Evolutionary conservation across 2,797 vertebrate genomes (phyloP), one percentile per base, ranked within the genome.

Genomic region (Alca torda): DNA sequence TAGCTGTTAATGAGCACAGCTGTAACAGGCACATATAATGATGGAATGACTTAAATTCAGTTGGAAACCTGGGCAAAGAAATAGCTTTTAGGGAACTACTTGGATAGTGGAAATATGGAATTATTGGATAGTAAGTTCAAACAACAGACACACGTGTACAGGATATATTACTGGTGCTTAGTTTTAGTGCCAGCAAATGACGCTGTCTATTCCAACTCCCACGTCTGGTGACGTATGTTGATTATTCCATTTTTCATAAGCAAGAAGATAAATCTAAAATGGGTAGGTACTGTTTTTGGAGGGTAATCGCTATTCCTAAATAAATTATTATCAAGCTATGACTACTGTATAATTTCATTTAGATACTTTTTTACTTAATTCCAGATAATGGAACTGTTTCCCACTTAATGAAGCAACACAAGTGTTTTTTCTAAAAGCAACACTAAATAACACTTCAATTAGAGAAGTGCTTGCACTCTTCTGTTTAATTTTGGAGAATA

Each of bases 371-470:
- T 6, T 51, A 89, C 94, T 85, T 75, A 70, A 80, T 78, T 95
- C 69, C 72, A 73, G 60, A 63, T 75, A 83, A 75, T 45, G 45
- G n/a, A 94, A 89, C 56, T 79, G 50, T 94, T 96, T 76, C 35
- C 65, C 89, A 92, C 59, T 89, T 93, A 81, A 85, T 69, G 93
- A 88, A 85, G 92, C 91, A 91, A 75, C 84, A 48, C 79, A 20
- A 53, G 84, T 37, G 83, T 14, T 89, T 96, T 94, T 93, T 87
- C 95, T 95, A 81, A 96, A 95, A 96, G 91, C 69, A 93, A 70
- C 92, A 87, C 86, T 96, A 64, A 97, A 91, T 95, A 96, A 91
- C 69, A 53, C 73, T 97, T 96, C 37, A 95, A 95, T 97, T 96
- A 94, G 97, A 86, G 91, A 82, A 97, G 79, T 51, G 46, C 54